Percentiles rank a stretch among this genome's conserved stretches.
Conservation (phyloP, 2,113 vertebrate genomes). For the Dipodomys merriami region DNA sequence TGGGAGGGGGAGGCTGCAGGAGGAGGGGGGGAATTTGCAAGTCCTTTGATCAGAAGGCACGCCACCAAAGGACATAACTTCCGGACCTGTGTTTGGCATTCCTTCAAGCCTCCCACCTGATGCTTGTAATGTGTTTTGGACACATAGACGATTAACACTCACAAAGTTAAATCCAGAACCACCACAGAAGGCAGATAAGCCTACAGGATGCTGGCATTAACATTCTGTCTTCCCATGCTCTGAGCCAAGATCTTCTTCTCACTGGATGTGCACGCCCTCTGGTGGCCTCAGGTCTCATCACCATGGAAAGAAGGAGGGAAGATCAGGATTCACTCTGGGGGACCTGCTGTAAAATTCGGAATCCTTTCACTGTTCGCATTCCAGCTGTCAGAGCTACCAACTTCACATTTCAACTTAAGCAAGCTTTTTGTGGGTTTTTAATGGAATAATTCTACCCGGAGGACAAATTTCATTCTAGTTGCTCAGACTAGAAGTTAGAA, state of each 20-base stretch:
- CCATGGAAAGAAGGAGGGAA: fast-evolving
- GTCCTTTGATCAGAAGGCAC: too few relatives aligned
- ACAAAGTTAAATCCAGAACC: background rate
- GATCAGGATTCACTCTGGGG: fast-evolving
- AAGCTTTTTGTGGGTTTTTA: background rate
- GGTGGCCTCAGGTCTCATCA: constrained; percentile 32
- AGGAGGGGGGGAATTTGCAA: background rate
- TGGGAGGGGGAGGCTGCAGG: too few relatives aligned
- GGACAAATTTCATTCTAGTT: background rate
- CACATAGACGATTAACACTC: background rate
- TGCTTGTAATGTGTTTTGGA: background rate
- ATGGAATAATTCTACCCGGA: background rate
- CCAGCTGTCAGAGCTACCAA: background rate
- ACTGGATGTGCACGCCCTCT: constrained; percentile 76
- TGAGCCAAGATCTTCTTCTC: background rate
- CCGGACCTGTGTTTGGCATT: background rate
- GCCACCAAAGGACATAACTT: background rate
- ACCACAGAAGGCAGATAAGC: background rate
- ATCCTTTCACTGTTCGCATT: background rate
- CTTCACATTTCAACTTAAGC: background rate
- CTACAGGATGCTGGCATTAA: background rate
- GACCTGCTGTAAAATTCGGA: background rate
- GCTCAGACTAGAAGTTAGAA: background rate
- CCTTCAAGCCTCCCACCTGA: background rate
- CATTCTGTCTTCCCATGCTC: background rate